These are phyloP conservation scores for Carapus acus DNA, from an alignment of 2,797 vertebrate genomes.

Conservation along the genomic window DNA sequence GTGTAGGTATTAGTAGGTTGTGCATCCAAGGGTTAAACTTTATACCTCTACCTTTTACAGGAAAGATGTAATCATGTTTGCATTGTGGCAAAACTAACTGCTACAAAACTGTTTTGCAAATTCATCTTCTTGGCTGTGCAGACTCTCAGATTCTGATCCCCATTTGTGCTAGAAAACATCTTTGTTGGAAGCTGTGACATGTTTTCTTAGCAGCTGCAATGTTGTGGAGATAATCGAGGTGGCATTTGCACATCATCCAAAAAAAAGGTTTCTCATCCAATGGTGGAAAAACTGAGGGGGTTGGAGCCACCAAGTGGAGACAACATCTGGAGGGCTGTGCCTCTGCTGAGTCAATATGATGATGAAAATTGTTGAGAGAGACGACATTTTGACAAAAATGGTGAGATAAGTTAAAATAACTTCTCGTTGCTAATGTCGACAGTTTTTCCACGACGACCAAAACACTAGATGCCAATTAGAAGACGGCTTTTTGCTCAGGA, in stretches of 20 bases:
- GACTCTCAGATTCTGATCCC: too few relatives aligned
- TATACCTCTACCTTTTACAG: constrained; percentile 3
- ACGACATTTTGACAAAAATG: not conserved
- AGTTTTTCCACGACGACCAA: too few relatives aligned
- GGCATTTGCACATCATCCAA: not conserved
- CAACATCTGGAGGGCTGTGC: not conserved
- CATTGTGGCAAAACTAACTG: not conserved
- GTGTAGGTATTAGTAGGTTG: too few relatives aligned
- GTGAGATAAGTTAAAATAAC: too few relatives aligned
- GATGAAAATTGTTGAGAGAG: not conserved
- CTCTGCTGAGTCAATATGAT: not conserved
- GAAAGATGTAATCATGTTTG: not conserved
- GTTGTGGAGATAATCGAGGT: not conserved
- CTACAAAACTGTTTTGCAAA: too few relatives aligned
- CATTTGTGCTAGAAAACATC: too few relatives aligned
- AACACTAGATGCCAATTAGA: too few relatives aligned
- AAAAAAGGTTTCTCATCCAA: too few relatives aligned
- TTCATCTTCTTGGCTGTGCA: too few relatives aligned
- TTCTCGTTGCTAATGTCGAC: too few relatives aligned
- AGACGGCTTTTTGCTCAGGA: too few relatives aligned
- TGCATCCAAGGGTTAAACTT: not conserved
- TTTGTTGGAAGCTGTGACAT: not conserved
- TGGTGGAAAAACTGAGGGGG: too few relatives aligned
- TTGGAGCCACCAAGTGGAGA: constrained; percentile 45
- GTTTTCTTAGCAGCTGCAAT: not conserved